phyloP scores from a whole-genome alignment of 2,888 invertebrate species.

The Abrostola tripartita region DNA sequence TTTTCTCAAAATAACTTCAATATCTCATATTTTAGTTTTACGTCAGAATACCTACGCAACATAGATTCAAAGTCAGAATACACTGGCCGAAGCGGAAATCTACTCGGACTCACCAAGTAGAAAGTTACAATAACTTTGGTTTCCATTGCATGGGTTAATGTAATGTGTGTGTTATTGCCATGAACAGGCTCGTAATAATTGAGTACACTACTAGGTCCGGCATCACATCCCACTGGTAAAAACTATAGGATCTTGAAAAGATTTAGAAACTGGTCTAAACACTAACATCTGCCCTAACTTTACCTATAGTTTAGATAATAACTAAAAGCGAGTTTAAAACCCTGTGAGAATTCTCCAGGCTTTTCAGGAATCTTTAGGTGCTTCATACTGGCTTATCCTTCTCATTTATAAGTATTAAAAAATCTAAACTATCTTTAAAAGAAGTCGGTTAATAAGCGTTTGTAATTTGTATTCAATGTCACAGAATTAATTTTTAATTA shows the following conservation, averaged over 20 bases:
- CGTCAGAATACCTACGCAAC: conserved; percentile 41
- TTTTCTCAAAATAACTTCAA: conserved; percentile 46
- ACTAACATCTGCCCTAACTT: too few species aligned
- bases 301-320: background rate
- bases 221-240: too few species aligned
- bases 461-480: too few species aligned
- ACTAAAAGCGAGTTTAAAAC: background rate
- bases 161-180: conserved; percentile 30
- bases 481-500: too few species aligned
- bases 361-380: too few species aligned
- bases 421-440: too few species aligned
- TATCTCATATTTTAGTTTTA: conserved; percentile 36
- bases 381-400: too few species aligned
- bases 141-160: conserved; percentile 28
- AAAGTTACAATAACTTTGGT: conserved; percentile 35
- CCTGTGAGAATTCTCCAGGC: background rate
- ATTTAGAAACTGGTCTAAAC: background rate
- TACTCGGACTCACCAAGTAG: conserved; percentile 30
- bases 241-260: background rate
- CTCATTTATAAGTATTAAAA: too few species aligned
- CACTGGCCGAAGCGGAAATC: conserved; percentile 22
- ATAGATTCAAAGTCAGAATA: conserved; percentile 34
- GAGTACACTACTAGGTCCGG: background rate
- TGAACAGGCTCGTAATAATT: conserved; percentile 12
- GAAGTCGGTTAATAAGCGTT: too few species aligned